A percentile compares a stretch with the other conserved stretches of the same genome.
Evolutionary conservation across 2,888 invertebrate genomes (phyloP).

Genomic region (Andrena bucephala): DNA sequence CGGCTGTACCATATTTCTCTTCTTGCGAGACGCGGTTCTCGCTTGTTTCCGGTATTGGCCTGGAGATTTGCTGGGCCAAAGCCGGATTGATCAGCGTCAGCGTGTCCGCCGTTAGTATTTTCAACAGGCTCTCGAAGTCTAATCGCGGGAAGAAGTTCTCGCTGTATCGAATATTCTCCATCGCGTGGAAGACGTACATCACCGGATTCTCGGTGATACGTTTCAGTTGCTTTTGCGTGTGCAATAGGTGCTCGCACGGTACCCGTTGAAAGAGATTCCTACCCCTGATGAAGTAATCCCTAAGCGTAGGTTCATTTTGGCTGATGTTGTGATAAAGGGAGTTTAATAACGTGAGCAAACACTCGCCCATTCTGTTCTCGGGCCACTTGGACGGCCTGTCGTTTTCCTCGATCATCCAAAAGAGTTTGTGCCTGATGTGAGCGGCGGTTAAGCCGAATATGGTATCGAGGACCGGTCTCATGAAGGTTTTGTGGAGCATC

Average conservation of each 20-base stretch:
- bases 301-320: constrained; percentile 86
- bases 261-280: constrained; percentile 91
- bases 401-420: constrained; percentile 91
- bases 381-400: constrained; percentile 90
- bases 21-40: neutral
- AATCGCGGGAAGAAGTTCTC: constrained; percentile 89
- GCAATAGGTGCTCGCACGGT: constrained; percentile 88
- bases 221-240: constrained; percentile 89
- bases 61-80: constrained; percentile 3
- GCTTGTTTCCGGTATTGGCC: neutral
- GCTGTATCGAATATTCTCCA: constrained; percentile 89
- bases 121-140: constrained; percentile 87
- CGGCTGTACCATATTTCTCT: constrained; percentile 26
- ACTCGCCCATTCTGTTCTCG: constrained; percentile 90
- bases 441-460: constrained; percentile 89
- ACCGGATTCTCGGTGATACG: constrained; percentile 90
- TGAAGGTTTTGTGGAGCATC: constrained; percentile 90
- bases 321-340: constrained; percentile 88
- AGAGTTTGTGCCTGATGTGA: constrained; percentile 91
- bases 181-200: constrained; percentile 89
- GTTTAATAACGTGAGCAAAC: constrained; percentile 88
- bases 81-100: constrained; percentile 76
- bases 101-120: constrained; percentile 87
- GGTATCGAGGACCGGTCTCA: constrained; percentile 88
- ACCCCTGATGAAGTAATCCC: constrained; percentile 90